Base-by-base conservation (phyloP, 2,888 invertebrate genomes). In the Ophioninae sp. region DNA sequence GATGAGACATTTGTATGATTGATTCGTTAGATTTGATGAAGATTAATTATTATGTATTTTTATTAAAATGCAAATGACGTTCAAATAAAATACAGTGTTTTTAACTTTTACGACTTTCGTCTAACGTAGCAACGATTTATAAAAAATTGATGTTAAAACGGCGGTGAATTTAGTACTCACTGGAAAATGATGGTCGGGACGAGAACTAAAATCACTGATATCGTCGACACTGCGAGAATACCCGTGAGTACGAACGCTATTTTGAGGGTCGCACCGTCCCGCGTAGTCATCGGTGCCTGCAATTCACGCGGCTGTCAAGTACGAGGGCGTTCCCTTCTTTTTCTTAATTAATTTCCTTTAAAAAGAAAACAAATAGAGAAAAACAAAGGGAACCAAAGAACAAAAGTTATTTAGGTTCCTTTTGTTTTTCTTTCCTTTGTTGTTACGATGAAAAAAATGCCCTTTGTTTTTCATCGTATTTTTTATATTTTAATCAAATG, bases 181-280 rank as follows among this genome's bases (percentile, higher is more conserved):
- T 87, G 68, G 59, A 87, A 89, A 39, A 86, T 6, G 0, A 87
- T 56, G 0, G 87, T 88, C 0, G 88, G 87, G 1, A 87, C 44
- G 21, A 89, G 74, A 23, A 88, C 73, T 6, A 85, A 0, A 20
- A 86, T 41, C 0, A 89, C 85, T 0, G 70, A 69, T 0, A 68
- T 37, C 2, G 84, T 70, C 1, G 76, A 20, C 7, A 70, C 80
- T 61, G 82, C 81, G 67, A 85, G n/a, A 57, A 85, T 39, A 56
- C 79, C 85, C 17, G 78, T 72, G 50, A 86, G 79, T 30, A 85
- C 65, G 10, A 85, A 67, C 5, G 81, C 81, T 21, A 70, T 83
- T 64, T 83, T 81, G 17, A 85, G 77, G 30, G 77, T 20, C 10
- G 79, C 77, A 21, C 61, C 64, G 39, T 74, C 81, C 39, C 20